Percentiles rank a stretch among this genome's conserved stretches.
These are phyloP conservation scores for Diplazon laetatorius DNA, from an alignment of 2,888 invertebrate genomes.

Conservation along the genomic window DNA sequence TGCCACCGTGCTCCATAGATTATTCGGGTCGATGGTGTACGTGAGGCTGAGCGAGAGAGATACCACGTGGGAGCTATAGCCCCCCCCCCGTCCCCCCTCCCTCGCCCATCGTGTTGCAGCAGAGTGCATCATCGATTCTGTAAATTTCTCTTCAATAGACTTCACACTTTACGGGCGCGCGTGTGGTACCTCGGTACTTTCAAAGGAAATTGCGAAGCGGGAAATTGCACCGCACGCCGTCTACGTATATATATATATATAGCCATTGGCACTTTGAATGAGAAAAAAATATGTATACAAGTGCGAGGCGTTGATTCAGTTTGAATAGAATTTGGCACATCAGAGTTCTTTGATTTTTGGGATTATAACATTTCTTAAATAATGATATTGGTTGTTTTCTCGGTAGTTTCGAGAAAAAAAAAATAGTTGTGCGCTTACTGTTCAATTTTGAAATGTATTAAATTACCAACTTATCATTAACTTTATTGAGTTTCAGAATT, in stretches of 20 bases:
- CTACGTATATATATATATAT: not conserved
- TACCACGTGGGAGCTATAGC: conserved; percentile 3
- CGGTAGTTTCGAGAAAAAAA: no score
- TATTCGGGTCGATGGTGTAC: conserved; percentile 8
- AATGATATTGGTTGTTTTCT: no score
- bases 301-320: not conserved
- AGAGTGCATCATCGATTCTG: conserved; percentile 30
- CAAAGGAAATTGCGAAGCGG: conserved; percentile 8
- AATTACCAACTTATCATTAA: no score
- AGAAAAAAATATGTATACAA: not conserved
- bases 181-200: conserved; percentile 9
- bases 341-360: no score
- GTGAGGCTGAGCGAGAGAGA: conserved; percentile 4
- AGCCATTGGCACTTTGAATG: not conserved
- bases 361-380: no score
- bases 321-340: no score
- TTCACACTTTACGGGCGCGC: conserved; percentile 37
- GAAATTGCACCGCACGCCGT: not conserved
- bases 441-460: no score
- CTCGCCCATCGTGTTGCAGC: not conserved
- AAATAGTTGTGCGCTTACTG: no score
- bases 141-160: conserved; percentile 47
- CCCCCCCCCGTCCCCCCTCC: no score
- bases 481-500: no score
- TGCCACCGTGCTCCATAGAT: conserved; percentile 21